These are phyloP conservation scores for Platorchestia sp. DNA, from an alignment of 1,140 invertebrate species.

Conservation along the genomic window DNA sequence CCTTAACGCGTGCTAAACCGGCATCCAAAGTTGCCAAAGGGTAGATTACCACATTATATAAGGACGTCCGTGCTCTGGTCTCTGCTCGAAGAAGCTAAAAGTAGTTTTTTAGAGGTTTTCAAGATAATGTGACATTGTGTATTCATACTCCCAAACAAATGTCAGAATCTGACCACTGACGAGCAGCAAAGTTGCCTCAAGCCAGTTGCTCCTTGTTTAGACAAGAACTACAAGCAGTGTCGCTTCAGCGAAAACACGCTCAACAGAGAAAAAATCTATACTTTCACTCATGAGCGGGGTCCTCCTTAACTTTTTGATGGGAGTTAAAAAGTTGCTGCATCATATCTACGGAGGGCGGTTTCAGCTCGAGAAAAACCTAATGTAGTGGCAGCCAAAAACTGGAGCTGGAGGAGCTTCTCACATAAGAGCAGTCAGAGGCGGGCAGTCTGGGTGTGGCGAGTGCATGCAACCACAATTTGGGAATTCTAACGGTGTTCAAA, in stretches of 20 bases:
- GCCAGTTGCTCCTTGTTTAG: neutral
- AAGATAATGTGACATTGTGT: neutral
- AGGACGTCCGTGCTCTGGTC: neutral
- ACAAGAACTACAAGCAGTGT: neutral
- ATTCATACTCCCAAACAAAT: neutral
- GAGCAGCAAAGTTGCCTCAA: neutral
- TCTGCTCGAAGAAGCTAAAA: neutral
- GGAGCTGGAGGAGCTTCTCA: neutral
- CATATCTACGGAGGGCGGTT: neutral
- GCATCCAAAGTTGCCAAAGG: neutral
- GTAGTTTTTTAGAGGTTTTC: neutral
- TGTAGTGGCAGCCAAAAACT: neutral
- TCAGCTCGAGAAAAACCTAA: neutral
- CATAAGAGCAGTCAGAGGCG: neutral
- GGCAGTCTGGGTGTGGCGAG: neutral
- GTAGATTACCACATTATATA: neutral
- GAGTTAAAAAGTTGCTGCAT: neutral
- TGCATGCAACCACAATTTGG: neutral
- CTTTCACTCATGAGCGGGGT: conserved; percentile 5
- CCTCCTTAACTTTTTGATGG: neutral
- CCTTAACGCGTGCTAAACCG: neutral
- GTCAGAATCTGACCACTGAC: neutral
- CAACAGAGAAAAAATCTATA: neutral
- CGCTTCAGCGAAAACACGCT: neutral
- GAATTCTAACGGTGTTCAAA: neutral